These are phyloP conservation scores for Eufriesea mexicana DNA, from an alignment of 1,140 invertebrate genomes.

Conservation along the genomic window DNA sequence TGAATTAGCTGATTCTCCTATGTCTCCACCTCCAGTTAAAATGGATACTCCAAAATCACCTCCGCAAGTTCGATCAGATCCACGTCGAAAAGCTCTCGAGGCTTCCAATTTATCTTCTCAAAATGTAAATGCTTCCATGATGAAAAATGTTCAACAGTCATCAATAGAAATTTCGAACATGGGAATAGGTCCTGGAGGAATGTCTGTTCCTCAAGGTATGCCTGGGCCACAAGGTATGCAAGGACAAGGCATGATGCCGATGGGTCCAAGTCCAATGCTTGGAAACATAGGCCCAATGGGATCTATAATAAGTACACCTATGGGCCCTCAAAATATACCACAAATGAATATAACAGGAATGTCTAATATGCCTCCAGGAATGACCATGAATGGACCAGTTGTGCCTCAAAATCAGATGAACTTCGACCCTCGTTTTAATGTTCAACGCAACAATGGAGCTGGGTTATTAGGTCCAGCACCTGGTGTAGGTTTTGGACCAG, in stretches of 20 bases:
- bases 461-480: conserved; percentile 79
- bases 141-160: conserved; percentile 51
- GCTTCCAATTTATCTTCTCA: conserved; percentile 68
- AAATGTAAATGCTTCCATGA: conserved; percentile 56
- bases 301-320: conserved; percentile 67
- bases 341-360: conserved; percentile 79
- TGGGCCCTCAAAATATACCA: conserved; percentile 64
- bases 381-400: conserved; percentile 63
- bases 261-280: conserved; percentile 81
- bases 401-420: conserved; percentile 72
- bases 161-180: conserved; percentile 57
- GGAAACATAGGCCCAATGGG: conserved; percentile 78
- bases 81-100: conserved; percentile 83
- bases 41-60: conserved; percentile 78
- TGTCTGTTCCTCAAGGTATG: conserved; percentile 78
- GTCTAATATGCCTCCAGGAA: conserved; percentile 71
- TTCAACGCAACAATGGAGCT: conserved; percentile 76
- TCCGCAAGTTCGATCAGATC: conserved; percentile 81
- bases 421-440: conserved; percentile 74
- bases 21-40: conserved; percentile 77
- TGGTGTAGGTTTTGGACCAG: conserved; percentile 68
- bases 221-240: conserved; percentile 83
- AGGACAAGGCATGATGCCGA: conserved; percentile 79
- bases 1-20: conserved; percentile 81
- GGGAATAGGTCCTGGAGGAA: conserved; percentile 77